Conservation (phyloP, 2,888 invertebrate genomes). For the Hirtodrosophila histrioides region DNA sequence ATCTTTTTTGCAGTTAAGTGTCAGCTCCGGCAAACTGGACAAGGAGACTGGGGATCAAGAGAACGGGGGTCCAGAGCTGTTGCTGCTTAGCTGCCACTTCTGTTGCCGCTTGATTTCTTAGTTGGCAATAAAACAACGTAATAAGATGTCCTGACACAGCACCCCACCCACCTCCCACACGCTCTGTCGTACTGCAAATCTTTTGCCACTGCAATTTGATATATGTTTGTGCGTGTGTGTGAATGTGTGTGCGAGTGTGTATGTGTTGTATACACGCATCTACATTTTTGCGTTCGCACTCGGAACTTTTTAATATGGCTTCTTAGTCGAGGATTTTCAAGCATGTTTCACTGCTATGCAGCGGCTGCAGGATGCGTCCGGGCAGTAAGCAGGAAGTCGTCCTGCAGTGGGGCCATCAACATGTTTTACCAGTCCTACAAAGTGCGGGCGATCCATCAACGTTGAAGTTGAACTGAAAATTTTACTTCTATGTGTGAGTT, state of each 20-base stretch:
- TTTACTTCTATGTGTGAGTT: conserved; percentile 18
- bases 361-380: not conserved
- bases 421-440: conserved; percentile 62
- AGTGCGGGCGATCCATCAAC: conserved; percentile 75
- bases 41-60: not conserved
- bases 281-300: conserved; percentile 46
- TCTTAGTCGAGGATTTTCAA: conserved; percentile 63
- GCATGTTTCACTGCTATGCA: conserved; percentile 33
- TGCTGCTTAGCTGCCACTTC: conserved; percentile 43
- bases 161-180: not conserved
- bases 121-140: conserved; percentile 78
- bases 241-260: conserved; percentile 22
- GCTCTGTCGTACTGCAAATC: conserved; percentile 24
- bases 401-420: conserved; percentile 47
- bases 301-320: conserved; percentile 74
- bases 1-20: conserved; percentile 64
- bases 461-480: conserved; percentile 37
- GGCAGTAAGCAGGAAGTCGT: conserved; percentile 10
- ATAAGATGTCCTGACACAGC: conserved; percentile 65
- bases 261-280: conserved; percentile 17
- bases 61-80: not conserved
- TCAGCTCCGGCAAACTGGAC: conserved; percentile 29
- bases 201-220: conserved; percentile 44
- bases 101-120: conserved; percentile 58
- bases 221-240: conserved; percentile 16